A percentile compares a stretch with the other conserved stretches of the same genome.
These are phyloP conservation scores for Neodontobutis hainanensis DNA, from an alignment of 2,113 vertebrate species.

Conservation along the genomic window DNA sequence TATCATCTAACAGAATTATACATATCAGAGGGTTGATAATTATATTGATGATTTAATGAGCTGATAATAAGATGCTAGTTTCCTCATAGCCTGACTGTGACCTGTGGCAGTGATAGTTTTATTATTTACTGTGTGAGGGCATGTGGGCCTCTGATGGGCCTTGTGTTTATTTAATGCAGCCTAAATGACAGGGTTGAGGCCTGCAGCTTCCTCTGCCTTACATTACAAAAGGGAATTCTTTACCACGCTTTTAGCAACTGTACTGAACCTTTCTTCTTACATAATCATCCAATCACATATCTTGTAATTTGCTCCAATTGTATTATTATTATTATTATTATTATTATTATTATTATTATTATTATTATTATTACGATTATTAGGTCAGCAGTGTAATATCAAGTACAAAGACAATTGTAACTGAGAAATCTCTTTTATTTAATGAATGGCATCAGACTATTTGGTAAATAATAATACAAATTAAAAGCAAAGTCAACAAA, in stretches of 20 bases:
- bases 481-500: no score
- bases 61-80: constrained; percentile 23
- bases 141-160: constrained; percentile 55
- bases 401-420: no score
- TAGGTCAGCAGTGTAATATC: no score
- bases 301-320: background rate
- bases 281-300: background rate
- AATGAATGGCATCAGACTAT: no score
- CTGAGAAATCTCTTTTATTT: no score
- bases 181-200: constrained; percentile 63
- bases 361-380: no score
- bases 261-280: constrained; percentile 22
- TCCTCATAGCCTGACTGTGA: constrained; percentile 37
- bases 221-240: constrained; percentile 54
- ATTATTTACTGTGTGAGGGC: constrained; percentile 62
- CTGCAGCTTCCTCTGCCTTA: constrained; percentile 63
- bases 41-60: constrained; percentile 17
- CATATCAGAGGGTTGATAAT: background rate
- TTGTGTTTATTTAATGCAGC: constrained; percentile 62
- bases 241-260: constrained; percentile 36
- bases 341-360: no score
- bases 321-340: no score
- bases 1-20: constrained; percentile 8
- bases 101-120: constrained; percentile 44
- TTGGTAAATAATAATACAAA: no score